These are phyloP conservation scores for Phragmatobia fuliginosa DNA, from an alignment of 2,888 invertebrate genomes.

Conservation along the genomic window DNA sequence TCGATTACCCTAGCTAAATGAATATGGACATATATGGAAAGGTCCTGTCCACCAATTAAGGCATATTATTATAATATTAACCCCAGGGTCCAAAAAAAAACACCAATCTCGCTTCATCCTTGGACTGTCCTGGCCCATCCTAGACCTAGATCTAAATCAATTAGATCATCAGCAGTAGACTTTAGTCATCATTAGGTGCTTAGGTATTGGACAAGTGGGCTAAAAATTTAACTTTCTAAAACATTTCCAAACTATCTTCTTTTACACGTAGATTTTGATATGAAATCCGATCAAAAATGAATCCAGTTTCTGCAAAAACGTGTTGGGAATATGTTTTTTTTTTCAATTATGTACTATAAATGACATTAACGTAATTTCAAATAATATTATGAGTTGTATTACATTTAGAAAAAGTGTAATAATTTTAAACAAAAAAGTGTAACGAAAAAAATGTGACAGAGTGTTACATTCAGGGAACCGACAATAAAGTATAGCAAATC, in stretches of 20 bases:
- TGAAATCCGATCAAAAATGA: constrained; percentile 2
- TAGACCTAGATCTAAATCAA: constrained; percentile 41
- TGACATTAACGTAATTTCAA: not conserved
- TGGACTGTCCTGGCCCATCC: constrained; percentile 81
- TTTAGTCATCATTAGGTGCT: constrained; percentile 49
- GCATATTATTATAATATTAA: constrained; percentile 55
- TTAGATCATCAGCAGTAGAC: constrained; percentile 71
- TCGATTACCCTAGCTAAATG: constrained; percentile 27
- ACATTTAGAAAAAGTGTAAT: not conserved
- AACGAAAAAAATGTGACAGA: constrained; percentile 11
- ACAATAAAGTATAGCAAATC: constrained; percentile 63
- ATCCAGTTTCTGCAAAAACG: not conserved
- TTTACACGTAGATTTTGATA: constrained; percentile 34
- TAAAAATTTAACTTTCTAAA: constrained; percentile 15
- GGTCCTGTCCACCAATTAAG: constrained; percentile 50
- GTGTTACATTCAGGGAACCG: constrained; percentile 64
- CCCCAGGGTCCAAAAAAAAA: constrained; percentile 83
- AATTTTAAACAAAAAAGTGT: not conserved
- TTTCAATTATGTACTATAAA: not conserved
- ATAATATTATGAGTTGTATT: constrained; percentile 1
- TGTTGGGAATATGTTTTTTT: not conserved
- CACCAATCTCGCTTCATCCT: constrained; percentile 79
- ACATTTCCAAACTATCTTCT: constrained; percentile 5
- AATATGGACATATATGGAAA: constrained; percentile 36
- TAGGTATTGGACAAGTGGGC: constrained; percentile 30